These are phyloP conservation scores for Etia nguti DNA, from an alignment of 2,113 vertebrate species.

Conservation along the genomic window DNA sequence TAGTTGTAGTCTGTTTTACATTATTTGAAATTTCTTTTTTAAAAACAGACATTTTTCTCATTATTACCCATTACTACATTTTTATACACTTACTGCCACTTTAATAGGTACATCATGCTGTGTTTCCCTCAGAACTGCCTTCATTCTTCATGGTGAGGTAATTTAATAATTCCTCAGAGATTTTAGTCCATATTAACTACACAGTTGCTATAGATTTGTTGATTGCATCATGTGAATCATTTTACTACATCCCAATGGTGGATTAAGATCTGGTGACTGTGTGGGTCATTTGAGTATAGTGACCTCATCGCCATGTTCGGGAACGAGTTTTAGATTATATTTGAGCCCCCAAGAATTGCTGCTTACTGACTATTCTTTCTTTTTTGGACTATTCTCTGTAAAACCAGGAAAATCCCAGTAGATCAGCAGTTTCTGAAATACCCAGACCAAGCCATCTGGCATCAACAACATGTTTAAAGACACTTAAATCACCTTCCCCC, in stretches of 20 bases:
- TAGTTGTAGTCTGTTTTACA: neutral
- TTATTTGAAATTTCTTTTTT: neutral
- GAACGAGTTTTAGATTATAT: neutral
- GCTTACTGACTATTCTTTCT: neutral
- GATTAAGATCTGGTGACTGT: neutral
- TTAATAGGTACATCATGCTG: neutral
- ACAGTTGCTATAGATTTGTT: neutral
- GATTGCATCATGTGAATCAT: neutral
- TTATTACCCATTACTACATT: neutral
- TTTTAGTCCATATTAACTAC: neutral
- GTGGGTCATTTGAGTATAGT: neutral
- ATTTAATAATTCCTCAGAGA: neutral
- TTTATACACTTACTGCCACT: neutral
- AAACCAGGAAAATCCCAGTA: neutral
- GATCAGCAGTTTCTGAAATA: neutral
- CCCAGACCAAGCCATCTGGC: neutral
- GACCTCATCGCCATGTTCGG: neutral
- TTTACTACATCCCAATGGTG: neutral
- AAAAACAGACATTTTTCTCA: neutral
- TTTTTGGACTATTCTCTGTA: neutral
- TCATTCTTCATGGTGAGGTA: neutral
- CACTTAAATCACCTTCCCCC: neutral
- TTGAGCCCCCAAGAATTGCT: neutral
- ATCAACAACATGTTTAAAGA: neutral
- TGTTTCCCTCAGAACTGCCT: neutral